A percentile compares a stretch with the other conserved stretches of the same genome.
Conservation (phyloP, 2,113 vertebrate genomes). For the Chloropsis cyanopogon region DNA sequence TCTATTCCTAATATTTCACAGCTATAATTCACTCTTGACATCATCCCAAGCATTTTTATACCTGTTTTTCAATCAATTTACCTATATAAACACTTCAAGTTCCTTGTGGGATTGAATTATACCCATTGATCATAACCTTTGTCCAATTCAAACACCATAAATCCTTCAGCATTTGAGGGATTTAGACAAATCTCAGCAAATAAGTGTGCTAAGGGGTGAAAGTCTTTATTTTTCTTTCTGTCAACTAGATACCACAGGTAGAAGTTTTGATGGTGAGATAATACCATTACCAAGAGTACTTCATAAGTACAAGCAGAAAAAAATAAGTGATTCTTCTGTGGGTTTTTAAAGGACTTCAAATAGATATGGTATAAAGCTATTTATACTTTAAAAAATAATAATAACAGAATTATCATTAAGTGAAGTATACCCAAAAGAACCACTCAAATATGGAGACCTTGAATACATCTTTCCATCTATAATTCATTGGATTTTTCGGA, state of each 20-base stretch:
- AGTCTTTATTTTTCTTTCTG: not conserved
- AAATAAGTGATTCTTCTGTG: not conserved
- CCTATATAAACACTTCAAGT: not conserved
- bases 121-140: not conserved
- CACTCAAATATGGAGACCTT: not conserved
- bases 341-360: not conserved
- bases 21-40: not conserved
- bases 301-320: not conserved
- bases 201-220: not conserved
- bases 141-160: not conserved
- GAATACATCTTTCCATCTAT: not conserved
- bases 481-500: not conserved
- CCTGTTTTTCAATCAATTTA: not conserved
- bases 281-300: not conserved
- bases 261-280: not conserved
- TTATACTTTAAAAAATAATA: not conserved
- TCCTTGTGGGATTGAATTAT: not conserved
- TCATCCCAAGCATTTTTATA: not conserved
- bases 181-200: not conserved
- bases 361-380: no score
- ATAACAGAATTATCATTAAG: not conserved
- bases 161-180: not conserved
- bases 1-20: not conserved
- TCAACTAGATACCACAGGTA: not conserved
- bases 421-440: not conserved